phyloP scores from a whole-genome alignment of 2,797 vertebrate genomes.

The Chelon labrosus region DNA sequence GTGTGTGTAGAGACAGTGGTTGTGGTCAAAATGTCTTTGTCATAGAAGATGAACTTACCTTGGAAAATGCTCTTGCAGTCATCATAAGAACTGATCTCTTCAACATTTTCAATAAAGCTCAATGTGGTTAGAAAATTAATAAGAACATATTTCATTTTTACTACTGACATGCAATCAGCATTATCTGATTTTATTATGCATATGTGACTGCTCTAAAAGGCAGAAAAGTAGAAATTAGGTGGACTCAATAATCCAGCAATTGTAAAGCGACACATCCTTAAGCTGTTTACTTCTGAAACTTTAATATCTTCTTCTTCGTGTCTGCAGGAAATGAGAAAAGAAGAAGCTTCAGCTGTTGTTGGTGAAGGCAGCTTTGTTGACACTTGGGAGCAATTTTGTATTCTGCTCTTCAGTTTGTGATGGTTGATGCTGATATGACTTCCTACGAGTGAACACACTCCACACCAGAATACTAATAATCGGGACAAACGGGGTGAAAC shows the following conservation, averaged over 20 bases:
- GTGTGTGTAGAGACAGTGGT: neutral
- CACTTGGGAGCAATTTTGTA: conserved; percentile 44
- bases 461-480: conserved; percentile 61
- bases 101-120: neutral
- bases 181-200: conserved; percentile 6
- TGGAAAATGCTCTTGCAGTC: neutral
- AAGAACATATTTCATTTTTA: neutral
- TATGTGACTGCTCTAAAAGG: conserved; percentile 27
- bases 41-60: neutral
- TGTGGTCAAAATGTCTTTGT: neutral
- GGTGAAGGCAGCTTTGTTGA: conserved; percentile 49
- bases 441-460: conserved; percentile 43
- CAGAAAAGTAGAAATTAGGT: conserved; percentile 19
- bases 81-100: neutral
- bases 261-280: conserved; percentile 39
- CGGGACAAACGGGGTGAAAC: conserved; percentile 44
- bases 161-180: conserved; percentile 10
- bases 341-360: conserved; percentile 23
- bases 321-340: conserved; percentile 57
- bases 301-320: conserved; percentile 48
- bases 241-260: conserved; percentile 29
- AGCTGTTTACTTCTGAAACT: conserved; percentile 25
- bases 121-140: conserved; percentile 1
- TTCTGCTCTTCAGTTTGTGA: conserved; percentile 58
- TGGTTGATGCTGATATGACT: conserved; percentile 64